Percentiles rank a stretch among this genome's conserved stretches.
phyloP scores from a whole-genome alignment of 2,113 vertebrate genomes.

The Cranoglanis bouderius region DNA sequence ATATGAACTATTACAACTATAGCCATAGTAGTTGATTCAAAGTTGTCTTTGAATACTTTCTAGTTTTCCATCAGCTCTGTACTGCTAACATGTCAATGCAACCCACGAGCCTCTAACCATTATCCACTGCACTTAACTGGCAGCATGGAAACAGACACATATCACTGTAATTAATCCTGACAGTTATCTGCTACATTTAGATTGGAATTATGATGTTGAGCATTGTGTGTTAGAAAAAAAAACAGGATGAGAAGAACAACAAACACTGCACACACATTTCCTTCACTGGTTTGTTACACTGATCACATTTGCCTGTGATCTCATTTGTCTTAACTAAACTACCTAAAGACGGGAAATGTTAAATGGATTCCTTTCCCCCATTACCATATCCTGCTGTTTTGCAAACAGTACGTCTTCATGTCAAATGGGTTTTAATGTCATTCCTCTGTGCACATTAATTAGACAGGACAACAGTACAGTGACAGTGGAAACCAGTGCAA shows the following conservation, averaged over 20 bases:
- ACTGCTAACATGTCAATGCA: neutral
- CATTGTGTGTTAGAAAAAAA: neutral
- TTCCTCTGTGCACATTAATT: neutral
- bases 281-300: neutral
- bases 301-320: neutral
- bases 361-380: neutral
- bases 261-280: neutral
- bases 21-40: neutral
- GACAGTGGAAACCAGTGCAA: neutral
- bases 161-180: neutral
- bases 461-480: neutral
- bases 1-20: neutral
- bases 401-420: neutral
- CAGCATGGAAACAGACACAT: neutral
- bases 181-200: neutral
- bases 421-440: neutral
- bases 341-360: neutral
- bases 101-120: neutral
- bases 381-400: neutral
- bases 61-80: neutral
- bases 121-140: slow-evolving; percentile 4
- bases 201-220: slow-evolving; percentile 12
- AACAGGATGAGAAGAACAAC: neutral
- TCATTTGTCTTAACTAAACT: neutral
- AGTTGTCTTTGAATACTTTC: neutral